Base-by-base conservation (phyloP, 2,113 vertebrate genomes). In the Suricata suricatta region DNA sequence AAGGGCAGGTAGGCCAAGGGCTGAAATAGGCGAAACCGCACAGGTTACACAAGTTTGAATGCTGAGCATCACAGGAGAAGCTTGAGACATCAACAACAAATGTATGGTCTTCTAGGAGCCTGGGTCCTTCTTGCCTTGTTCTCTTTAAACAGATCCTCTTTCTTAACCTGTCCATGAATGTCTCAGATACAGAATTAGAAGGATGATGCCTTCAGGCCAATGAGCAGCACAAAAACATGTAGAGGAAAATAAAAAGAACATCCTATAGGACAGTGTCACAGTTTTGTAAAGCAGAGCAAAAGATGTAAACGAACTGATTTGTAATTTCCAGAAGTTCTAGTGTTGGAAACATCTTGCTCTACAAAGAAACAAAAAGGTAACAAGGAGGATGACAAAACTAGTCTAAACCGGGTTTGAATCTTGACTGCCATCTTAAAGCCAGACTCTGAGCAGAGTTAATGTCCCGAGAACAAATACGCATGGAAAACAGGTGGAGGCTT, bases 231-330 rank as follows among this genome's bases (percentile, higher is more conserved):
- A 41, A 93, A 92, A 68, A 47, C 60, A 10, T 13, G 38, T 81
- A 71, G 57, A 79, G 44, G 15, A 38, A 47, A 80, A 72, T 47
- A 44, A 33, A 47, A 74, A 72, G n/a, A 79, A 35, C n/a, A n/a
- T 63, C 47, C 31, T 44, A 14, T 3, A 21, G 44, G n/a, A 85
- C n/a, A 90, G 3, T 50, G 69, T 90, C 63, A 60, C 14, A 60
- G 29, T 38, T 94, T 95, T 76, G 66, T 93, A 76, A 90, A 76
- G 29, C 66, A 50, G 33, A 86, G 33, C 38, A 50, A 80, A 95
- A 60, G 25, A 86, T 31, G 50, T 76, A 84, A n/a, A 25, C 7
- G 47, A 93, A 76, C 9, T 7, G 52, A 71, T 72, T 47, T 23
- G 63, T 64, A 66, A 80, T 21, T 68, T 80, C 35, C 47, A 81